Evolutionary conservation across 2,797 vertebrate species (phyloP), one percentile per base, ranked within the genome.

Genomic region (Oceanodroma leucorhoa): DNA sequence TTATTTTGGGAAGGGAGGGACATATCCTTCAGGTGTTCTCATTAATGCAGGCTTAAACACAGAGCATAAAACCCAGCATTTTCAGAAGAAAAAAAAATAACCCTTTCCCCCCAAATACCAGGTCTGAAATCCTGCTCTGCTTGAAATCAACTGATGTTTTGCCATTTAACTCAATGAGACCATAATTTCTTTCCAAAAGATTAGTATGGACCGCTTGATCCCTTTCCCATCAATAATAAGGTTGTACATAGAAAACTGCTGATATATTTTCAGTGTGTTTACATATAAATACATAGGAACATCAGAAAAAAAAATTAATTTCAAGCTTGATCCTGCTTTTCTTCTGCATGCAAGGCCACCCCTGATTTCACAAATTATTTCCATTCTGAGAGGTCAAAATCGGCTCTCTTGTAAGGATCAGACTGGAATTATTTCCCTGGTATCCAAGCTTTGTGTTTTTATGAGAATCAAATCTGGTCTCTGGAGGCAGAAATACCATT

Each of bases 21-120:
- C 93, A 66, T 96, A 96, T 97, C 96, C 97, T 96, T 96, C 95
- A 97, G 96, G 97, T 97, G 96, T 97, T 97, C 93, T 96, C 91
- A 93, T 97, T 97, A 97, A 94, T 97, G 86, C 79, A 91, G 83
- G 86, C 92, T 95, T 94, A 93, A 96, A 93, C 94, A 93, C 75
- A 95, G 91, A 93, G 83, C 90, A 76, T 90, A 92, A 96, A 94
- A 2, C 79, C 71, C 69, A 89, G 70, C 70, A 67, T 90, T 95
- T 82, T 76, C 58, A 83, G 80, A 80, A 91, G 45, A 17, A 50
- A 36, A 48, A 27, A 55, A 51, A 53, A 43, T 5, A 72, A 34
- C 21, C n/a, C 20, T 91, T 91, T 57, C 36, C 48, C 80, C 65
- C 11, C 34, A 91, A 77, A 93, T 95, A 87, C 46, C 57, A 67